Percentiles rank a stretch among this genome's conserved stretches.
Evolutionary conservation across 2,797 vertebrate genomes (phyloP).

Genomic region (Taenioides sp.): DNA sequence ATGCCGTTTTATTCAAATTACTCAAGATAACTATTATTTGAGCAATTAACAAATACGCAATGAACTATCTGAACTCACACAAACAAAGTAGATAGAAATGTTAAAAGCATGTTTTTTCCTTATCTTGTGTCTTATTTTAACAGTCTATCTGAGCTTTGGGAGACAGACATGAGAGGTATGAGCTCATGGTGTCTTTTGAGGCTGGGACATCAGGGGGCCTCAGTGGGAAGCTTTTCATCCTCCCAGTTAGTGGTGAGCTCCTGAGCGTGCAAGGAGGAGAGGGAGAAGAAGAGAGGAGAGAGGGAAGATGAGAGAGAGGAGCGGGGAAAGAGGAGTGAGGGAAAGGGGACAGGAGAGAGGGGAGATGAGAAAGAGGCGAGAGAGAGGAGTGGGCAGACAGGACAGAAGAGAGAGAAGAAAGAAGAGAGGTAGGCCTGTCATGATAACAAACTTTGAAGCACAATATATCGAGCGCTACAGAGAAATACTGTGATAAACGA

Average conservation of each 20-base stretch:
- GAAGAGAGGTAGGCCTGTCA: too few relatives aligned
- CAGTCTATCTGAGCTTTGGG: conserved; percentile 75
- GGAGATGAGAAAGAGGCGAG: neutral
- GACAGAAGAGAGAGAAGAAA: neutral
- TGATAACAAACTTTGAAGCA: too few relatives aligned
- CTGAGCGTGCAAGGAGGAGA: conserved; percentile 83
- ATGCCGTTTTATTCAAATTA: too few relatives aligned
- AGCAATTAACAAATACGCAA: too few relatives aligned
- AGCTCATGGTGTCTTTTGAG: conserved; percentile 95
- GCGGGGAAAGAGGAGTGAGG: neutral
- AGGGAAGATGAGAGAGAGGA: neutral
- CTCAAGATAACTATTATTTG: too few relatives aligned
- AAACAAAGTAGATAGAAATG: neutral
- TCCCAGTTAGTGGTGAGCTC: conserved; percentile 95
- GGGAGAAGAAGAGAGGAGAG: neutral
- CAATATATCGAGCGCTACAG: too few relatives aligned
- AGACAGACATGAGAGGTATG: conserved; percentile 91
- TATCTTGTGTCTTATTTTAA: neutral
- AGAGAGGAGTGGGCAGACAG: neutral
- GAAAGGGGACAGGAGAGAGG: neutral
- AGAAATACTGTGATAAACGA: too few relatives aligned
- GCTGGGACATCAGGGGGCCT: conserved; percentile 87
- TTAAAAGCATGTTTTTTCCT: neutral
- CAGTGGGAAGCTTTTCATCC: conserved; percentile 98
- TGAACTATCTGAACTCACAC: too few relatives aligned